These are phyloP conservation scores for Hirudo medicinalis DNA, from an alignment of 1,140 invertebrate genomes.

Conservation along the genomic window DNA sequence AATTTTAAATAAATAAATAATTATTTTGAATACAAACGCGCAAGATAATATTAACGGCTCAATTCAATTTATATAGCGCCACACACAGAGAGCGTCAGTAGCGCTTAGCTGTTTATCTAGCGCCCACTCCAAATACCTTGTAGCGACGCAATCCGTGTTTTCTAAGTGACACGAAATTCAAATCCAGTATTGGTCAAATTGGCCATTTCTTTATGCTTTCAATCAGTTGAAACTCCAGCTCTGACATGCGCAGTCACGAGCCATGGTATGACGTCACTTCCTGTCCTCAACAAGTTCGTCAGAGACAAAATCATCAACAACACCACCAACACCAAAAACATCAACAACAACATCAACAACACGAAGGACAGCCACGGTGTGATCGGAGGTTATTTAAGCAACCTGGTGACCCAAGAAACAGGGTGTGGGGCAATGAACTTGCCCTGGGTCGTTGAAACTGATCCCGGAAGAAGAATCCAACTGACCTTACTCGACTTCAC, in stretches of 20 bases:
- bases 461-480: background rate
- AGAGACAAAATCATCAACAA: background rate
- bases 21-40: too few species aligned
- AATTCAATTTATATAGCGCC: too few species aligned
- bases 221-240: background rate
- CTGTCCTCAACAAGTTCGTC: background rate
- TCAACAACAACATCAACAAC: background rate
- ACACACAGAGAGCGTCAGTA: too few species aligned
- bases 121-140: too few species aligned
- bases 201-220: background rate
- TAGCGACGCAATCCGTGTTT: background rate
- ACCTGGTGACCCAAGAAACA: constrained; percentile 7
- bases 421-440: constrained; percentile 11
- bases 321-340: background rate
- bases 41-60: too few species aligned
- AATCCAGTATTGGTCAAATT: too few species aligned
- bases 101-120: too few species aligned
- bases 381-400: background rate
- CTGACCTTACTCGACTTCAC: constrained; percentile 7
- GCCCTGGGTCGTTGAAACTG: constrained; percentile 15
- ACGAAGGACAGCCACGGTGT: background rate
- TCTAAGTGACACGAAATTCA: too few species aligned
- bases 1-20: too few species aligned
- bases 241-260: background rate
- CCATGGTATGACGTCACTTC: background rate